Evolutionary conservation across 2,888 invertebrate species (phyloP), one percentile per base, ranked within the genome.

Genomic region (Diarsia dahlii): DNA sequence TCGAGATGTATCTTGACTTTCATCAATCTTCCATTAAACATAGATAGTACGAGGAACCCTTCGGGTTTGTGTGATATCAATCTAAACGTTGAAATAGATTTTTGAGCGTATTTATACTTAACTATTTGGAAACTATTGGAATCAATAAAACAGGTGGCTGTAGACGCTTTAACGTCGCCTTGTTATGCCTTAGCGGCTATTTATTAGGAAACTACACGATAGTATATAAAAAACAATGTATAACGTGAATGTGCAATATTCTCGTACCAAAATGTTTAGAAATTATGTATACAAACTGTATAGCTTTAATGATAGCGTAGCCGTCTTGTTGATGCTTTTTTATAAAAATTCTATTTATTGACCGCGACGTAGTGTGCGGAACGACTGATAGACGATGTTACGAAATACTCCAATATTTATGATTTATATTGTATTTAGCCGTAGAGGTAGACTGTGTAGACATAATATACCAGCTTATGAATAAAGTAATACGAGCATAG

Each of bases 321-420:
- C 93, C 94, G 95, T 96, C 95, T 95, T 95, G 96, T 96, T 96
- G 93, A 95, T 92, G 96, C 95, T 96, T 96, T 95, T 96, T 95
- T 95, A 95, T 95, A 85, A 95, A 95, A 95, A 96, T 92, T 95
- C 94, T 96, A 96, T 95, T 95, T 95, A 95, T 94, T 95, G 90
- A 92, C 95, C 95, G 96, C 95, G 89, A 86, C 91, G 92, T 95
- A 95, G 95, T 87, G 89, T 87, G 96, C 95, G 96, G 96, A 88
- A 93, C 88, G 96, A 96, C 96, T 96, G 96, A 96, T 95, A 94
- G 92, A 91, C 91, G 91, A 95, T 93, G 95, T 94, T 95, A 94
- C 90, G 90, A 90, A 93, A 93, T 95, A 95, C 94, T 95, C 95
- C 94, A 94, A 95, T 95, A 93, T 95, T 92, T 95, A 94, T 93